These are phyloP conservation scores for Drosophila nr. perissopoda DNA, from an alignment of 2,888 invertebrate species.

Conservation along the genomic window DNA sequence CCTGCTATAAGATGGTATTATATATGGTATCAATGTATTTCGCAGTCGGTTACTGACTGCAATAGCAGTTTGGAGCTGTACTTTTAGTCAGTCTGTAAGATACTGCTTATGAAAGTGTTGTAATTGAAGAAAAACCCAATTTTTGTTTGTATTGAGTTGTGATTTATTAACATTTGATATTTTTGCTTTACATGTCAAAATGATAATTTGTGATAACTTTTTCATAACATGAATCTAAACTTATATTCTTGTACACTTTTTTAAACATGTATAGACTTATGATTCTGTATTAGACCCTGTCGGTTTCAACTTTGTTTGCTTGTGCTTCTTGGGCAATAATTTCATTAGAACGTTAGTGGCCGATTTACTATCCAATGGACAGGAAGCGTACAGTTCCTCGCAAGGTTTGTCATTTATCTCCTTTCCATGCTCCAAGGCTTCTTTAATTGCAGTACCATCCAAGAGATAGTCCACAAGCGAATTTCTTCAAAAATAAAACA, in stretches of 20 bases:
- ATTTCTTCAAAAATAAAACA: constrained; percentile 86
- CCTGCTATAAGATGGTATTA: not conserved
- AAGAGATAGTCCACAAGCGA: constrained; percentile 89
- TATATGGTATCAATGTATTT: not conserved
- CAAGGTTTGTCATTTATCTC: constrained; percentile 85
- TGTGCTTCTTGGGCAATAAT: constrained; percentile 86
- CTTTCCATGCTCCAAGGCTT: constrained; percentile 88
- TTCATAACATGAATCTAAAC: constrained; percentile 1
- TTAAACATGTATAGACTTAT: constrained; percentile 15
- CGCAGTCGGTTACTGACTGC: not conserved
- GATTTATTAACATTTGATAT: constrained; percentile 14
- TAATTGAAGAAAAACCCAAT: not conserved
- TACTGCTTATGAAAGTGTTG: not conserved
- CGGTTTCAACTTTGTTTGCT: constrained; percentile 42
- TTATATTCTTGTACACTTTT: not conserved
- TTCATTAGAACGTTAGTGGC: constrained; percentile 89
- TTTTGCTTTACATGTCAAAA: not conserved
- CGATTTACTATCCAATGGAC: constrained; percentile 89
- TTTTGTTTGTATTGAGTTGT: not conserved
- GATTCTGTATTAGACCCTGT: constrained; percentile 32
- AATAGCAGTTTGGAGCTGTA: not conserved
- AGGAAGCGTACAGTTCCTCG: constrained; percentile 88
- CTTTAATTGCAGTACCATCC: constrained; percentile 90
- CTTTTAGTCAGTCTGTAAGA: not conserved
- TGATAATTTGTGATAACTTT: not conserved